phyloP scores from a whole-genome alignment of 2,113 vertebrate genomes.

The Chamaea fasciata region DNA sequence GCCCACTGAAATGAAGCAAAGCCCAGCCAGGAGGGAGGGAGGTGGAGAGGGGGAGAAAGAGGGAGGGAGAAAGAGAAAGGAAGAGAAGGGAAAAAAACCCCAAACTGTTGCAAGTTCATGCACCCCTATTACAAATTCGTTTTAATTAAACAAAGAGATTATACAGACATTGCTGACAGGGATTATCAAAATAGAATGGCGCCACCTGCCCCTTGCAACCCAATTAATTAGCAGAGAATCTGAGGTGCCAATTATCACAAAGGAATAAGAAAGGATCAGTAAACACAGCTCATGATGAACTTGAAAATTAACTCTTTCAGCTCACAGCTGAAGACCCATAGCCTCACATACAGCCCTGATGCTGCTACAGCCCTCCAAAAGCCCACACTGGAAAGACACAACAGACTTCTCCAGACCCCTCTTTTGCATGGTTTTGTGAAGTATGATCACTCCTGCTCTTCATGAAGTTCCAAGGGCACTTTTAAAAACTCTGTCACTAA shows the following conservation, averaged over 20 bases:
- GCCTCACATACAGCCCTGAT: neutral
- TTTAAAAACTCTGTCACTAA: neutral
- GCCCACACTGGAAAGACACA: neutral
- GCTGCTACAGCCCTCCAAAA: neutral
- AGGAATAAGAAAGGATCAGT: constrained; percentile 61
- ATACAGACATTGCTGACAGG: constrained; percentile 81
- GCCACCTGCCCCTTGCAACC: constrained; percentile 84
- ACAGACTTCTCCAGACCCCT: neutral
- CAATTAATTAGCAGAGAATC: constrained; percentile 84
- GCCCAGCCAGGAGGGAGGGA: neutral
- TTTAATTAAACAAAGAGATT: constrained; percentile 90
- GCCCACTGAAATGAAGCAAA: constrained; percentile 46
- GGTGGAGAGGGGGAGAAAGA: neutral
- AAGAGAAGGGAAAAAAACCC: neutral
- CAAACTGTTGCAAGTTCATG: constrained; percentile 82
- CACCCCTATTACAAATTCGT: constrained; percentile 80
- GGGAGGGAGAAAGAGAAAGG: neutral
- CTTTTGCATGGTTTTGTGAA: neutral
- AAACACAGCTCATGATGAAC: constrained; percentile 58
- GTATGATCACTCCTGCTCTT: neutral
- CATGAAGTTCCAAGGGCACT: neutral
- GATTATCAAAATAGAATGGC: constrained; percentile 87
- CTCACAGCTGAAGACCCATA: neutral
- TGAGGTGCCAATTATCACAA: constrained; percentile 86
- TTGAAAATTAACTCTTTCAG: constrained; percentile 66